These are phyloP conservation scores for Elymnias hypermnestra DNA, from an alignment of 1,140 invertebrate genomes.

Conservation along the genomic window DNA sequence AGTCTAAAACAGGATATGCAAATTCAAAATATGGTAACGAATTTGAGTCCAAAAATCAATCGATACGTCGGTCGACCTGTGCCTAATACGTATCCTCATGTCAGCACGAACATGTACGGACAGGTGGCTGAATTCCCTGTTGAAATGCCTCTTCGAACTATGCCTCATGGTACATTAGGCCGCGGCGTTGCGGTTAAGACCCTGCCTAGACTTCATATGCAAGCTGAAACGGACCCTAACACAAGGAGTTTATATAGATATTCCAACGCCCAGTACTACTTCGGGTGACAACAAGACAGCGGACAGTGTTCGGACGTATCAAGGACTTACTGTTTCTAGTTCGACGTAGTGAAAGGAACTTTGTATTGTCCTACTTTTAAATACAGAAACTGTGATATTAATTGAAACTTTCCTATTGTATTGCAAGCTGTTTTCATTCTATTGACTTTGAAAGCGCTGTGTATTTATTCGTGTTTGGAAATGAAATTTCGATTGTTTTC, in stretches of 20 bases:
- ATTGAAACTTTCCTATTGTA: slow-evolving; percentile 68
- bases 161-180: slow-evolving; percentile 67
- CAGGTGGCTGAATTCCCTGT: slow-evolving; percentile 70
- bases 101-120: slow-evolving; percentile 73
- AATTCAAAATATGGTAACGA: slow-evolving; percentile 53
- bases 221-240: slow-evolving; percentile 66
- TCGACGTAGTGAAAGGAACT: slow-evolving; percentile 57
- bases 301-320: slow-evolving; percentile 67
- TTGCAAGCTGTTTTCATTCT: slow-evolving; percentile 40
- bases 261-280: slow-evolving; percentile 75
- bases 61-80: slow-evolving; percentile 66
- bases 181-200: slow-evolving; percentile 65
- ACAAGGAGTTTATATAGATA: slow-evolving; percentile 73
- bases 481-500: neutral
- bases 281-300: slow-evolving; percentile 72
- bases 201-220: slow-evolving; percentile 61
- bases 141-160: slow-evolving; percentile 68
- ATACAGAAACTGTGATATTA: slow-evolving; percentile 75
- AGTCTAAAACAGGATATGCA: slow-evolving; percentile 65
- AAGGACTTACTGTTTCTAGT: slow-evolving; percentile 76
- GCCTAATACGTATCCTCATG: slow-evolving; percentile 67
- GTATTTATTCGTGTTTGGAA: slow-evolving; percentile 14
- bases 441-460: slow-evolving; percentile 37
- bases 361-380: slow-evolving; percentile 69
- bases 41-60: slow-evolving; percentile 66